Evolutionary conservation across 92 coral and sea anemone genomes (phyloP).

Genomic region (Scolanthus callimorphus): DNA sequence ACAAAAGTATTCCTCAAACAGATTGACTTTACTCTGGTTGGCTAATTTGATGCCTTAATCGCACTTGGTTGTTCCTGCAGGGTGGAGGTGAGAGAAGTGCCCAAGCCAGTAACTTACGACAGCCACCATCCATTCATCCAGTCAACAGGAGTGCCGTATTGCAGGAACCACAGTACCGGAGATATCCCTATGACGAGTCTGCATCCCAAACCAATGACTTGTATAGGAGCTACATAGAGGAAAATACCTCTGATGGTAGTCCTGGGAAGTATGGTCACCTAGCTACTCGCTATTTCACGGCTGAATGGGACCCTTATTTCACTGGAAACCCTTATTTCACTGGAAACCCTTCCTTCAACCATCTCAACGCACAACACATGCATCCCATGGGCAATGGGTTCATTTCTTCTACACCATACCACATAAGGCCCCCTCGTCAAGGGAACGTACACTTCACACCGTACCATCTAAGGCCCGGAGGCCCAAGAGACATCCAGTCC

Average conservation of each 20-base stretch:
- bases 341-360: slow-evolving; percentile 2
- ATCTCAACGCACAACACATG: slow-evolving; percentile 10
- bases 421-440: too few relatives aligned
- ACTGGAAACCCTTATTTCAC: slow-evolving; percentile 10
- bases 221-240: background rate
- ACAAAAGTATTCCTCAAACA: too few relatives aligned
- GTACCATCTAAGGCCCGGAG: slow-evolving; percentile 20
- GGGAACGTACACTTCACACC: slow-evolving; percentile 22
- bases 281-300: background rate
- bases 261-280: background rate
- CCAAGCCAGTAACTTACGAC: too few relatives aligned
- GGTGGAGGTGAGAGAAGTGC: too few relatives aligned
- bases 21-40: too few relatives aligned
- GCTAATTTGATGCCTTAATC: too few relatives aligned
- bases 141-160: too few relatives aligned
- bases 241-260: background rate
- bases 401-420: too few relatives aligned
- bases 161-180: background rate
- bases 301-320: slow-evolving; percentile 34
- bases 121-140: too few relatives aligned
- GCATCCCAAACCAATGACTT: background rate
- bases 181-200: background rate
- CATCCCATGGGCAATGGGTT: slow-evolving; percentile 24
- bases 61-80: too few relatives aligned
- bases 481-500: slow-evolving; percentile 20